Percentiles rank a stretch among this genome's conserved stretches.
Evolutionary conservation across 2,113 vertebrate species (phyloP).

Genomic region (Corythornis cristatus): DNA sequence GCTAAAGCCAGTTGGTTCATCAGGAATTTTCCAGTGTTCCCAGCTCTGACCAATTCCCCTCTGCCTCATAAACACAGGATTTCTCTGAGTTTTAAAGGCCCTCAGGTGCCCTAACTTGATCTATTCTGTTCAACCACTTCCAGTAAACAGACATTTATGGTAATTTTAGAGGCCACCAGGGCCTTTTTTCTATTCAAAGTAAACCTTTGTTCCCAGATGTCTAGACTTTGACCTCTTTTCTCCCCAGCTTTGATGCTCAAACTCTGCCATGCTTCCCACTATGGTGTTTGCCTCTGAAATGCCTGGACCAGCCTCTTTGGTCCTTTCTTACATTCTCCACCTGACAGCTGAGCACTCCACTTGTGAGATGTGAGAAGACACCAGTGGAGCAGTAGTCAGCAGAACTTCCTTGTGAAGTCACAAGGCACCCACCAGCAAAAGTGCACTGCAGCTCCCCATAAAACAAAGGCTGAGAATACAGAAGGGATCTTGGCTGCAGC

Average conservation of each 20-base stretch:
- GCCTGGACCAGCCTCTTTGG: not conserved
- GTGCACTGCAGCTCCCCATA: not conserved
- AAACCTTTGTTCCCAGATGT: slow-evolving; percentile 28
- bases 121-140: slow-evolving; percentile 59
- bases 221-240: slow-evolving; percentile 46
- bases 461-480: not conserved
- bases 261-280: not conserved
- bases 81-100: slow-evolving; percentile 62
- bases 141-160: slow-evolving; percentile 68
- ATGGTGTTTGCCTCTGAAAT: not conserved
- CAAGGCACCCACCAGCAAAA: not conserved
- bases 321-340: not conserved
- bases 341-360: not conserved
- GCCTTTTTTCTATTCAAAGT: slow-evolving; percentile 37
- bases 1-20: not conserved
- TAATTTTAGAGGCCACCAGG: slow-evolving; percentile 59
- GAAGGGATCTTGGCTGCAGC: not conserved
- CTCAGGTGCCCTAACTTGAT: slow-evolving; percentile 42
- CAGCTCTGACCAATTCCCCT: slow-evolving; percentile 55
- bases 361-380: not conserved
- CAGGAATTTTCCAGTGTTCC: slow-evolving; percentile 19
- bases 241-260: not conserved
- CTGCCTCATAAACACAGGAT: slow-evolving; percentile 56
- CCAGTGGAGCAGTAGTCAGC: not conserved
- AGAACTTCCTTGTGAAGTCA: not conserved